Evolutionary conservation across 2,797 vertebrate genomes (phyloP).

Genomic region (Syngnathus rostellatus): DNA sequence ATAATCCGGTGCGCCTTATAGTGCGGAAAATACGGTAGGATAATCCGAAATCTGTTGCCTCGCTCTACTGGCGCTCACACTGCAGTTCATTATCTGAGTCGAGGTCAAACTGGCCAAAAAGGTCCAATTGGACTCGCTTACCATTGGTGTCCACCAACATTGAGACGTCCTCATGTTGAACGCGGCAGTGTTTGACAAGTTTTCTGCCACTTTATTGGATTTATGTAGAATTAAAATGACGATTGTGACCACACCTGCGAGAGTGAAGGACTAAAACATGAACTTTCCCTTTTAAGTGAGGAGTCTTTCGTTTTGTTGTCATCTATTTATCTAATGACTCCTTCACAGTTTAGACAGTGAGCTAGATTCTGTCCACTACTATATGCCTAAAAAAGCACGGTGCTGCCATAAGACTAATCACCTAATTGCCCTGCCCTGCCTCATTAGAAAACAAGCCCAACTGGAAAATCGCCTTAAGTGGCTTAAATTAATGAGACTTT

Average conservation of each 20-base stretch:
- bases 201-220: slow-evolving; percentile 33
- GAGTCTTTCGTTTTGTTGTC: slow-evolving; percentile 48
- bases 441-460: slow-evolving; percentile 69
- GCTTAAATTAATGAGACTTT: slow-evolving; percentile 61
- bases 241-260: slow-evolving; percentile 31
- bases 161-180: not conserved
- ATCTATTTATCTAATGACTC: slow-evolving; percentile 68
- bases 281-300: slow-evolving; percentile 29
- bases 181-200: slow-evolving; percentile 29
- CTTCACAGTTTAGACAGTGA: slow-evolving; percentile 56
- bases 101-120: too few species aligned
- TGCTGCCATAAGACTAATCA: slow-evolving; percentile 63
- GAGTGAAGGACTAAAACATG: slow-evolving; percentile 21
- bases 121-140: too few species aligned
- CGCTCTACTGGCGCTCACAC: not conserved
- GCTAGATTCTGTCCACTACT: slow-evolving; percentile 48
- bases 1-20: too few species aligned
- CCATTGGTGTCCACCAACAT: too few species aligned
- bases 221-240: slow-evolving; percentile 35
- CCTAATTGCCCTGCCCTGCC: slow-evolving; percentile 64
- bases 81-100: not conserved
- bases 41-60: not conserved
- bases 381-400: slow-evolving; percentile 60
- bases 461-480: slow-evolving; percentile 69
- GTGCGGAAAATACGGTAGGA: not conserved